Conservation (phyloP, 2,113 vertebrate genomes). For the Isurus oxyrinchus region DNA sequence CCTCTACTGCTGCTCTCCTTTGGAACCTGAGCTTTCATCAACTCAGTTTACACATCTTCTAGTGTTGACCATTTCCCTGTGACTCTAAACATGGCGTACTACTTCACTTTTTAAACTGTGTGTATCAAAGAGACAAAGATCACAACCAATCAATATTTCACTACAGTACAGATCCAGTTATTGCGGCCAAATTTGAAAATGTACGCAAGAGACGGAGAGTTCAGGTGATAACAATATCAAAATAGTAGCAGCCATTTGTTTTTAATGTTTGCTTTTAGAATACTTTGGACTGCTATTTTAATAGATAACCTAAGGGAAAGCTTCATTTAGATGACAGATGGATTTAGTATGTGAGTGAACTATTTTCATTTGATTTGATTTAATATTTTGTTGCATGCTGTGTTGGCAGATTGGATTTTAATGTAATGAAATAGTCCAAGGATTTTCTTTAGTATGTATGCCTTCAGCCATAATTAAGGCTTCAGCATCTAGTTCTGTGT, state of each 20-base stretch:
- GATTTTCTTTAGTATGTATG: background rate
- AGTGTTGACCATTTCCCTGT: background rate
- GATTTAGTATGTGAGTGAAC: background rate
- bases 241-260: background rate
- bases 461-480: background rate
- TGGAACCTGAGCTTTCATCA: background rate
- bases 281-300: background rate
- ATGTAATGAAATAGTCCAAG: background rate
- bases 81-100: background rate
- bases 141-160: background rate
- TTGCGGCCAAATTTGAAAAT: background rate
- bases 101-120: background rate
- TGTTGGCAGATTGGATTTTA: background rate
- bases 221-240: background rate
- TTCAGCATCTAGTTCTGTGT: background rate
- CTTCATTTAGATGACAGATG: background rate
- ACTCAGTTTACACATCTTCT: background rate
- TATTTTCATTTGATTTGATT: background rate
- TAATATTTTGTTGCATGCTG: background rate
- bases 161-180: background rate
- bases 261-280: background rate
- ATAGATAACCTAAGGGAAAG: background rate
- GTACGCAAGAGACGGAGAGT: background rate
- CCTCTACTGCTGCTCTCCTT: background rate
- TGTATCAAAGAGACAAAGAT: background rate